Percentiles rank a stretch among this genome's conserved stretches.
phyloP scores from a whole-genome alignment of 2,797 vertebrate genomes.

The Halcyon leucocephala region DNA sequence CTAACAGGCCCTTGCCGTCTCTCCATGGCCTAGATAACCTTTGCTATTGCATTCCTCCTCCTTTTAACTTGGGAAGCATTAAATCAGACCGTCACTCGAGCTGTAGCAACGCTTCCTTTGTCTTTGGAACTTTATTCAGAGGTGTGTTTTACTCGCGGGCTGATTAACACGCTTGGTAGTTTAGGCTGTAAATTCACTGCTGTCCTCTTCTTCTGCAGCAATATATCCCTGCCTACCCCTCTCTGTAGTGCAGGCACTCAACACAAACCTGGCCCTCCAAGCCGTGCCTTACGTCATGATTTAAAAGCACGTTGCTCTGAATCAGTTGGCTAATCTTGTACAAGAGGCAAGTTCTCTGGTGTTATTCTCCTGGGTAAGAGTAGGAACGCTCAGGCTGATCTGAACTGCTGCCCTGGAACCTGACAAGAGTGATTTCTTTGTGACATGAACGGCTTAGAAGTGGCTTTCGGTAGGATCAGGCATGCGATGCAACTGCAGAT shows the following conservation, averaged over 20 bases:
- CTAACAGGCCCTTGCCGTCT: not conserved
- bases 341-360: not conserved
- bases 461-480: not conserved
- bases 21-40: not conserved
- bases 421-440: not conserved
- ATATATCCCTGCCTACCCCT: not conserved
- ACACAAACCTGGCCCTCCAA: not conserved
- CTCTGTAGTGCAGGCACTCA: not conserved
- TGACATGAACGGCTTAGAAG: not conserved
- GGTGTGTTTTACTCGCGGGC: not conserved
- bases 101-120: not conserved
- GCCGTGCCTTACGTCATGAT: not conserved
- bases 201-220: not conserved
- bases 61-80: not conserved
- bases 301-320: not conserved
- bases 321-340: not conserved
- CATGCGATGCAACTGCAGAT: not conserved
- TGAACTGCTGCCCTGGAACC: not conserved
- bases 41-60: not conserved
- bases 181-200: not conserved
- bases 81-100: not conserved
- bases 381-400: not conserved
- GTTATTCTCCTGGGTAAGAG: not conserved
- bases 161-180: not conserved
- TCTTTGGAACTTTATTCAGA: not conserved